Base-by-base conservation (phyloP, 1,140 invertebrate genomes). In the Arion vulgaris region DNA sequence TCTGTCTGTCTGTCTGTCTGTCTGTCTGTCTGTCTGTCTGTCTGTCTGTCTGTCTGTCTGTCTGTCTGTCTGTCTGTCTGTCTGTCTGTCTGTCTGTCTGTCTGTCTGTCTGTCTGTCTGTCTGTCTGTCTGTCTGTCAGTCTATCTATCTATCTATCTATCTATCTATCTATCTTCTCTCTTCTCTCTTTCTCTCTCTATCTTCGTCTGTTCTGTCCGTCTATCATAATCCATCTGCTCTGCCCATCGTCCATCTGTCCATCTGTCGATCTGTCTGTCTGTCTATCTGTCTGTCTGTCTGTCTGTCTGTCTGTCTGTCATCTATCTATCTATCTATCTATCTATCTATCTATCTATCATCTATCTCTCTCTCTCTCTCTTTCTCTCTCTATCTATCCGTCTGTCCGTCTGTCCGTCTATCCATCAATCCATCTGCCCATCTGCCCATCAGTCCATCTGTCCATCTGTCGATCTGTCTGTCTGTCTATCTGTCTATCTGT, bases 1-100 rank as follows among this genome's bases (percentile, higher is more conserved):
- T 71, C 69, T 71, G n/a, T 71, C 69, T 71, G n/a, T 71, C 69
- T 71, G n/a, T 71, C 69, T 71, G n/a, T 71, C 69, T 71, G n/a
- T 71, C 69, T 71, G n/a, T 71, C 69, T 71, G n/a, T 71, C 69
- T 71, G n/a, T 71, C 69, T 71, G n/a, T 71, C 69, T 71, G n/a
- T 71, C 69, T 71, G n/a, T 71, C 69, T 71, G n/a, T 71, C 69
- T 71, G n/a, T 71, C 69, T 71, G n/a, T 71, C 69, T 71, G n/a
- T 71, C 69, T 71, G n/a, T 71, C 69, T 71, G 38, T 71, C 69
- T 71, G 38, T 71, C 69, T 71, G 38, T 71, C 69, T 71, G 38
- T 71, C 69, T 71, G 38, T 71, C 69, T 71, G 38, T 71, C 69
- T 71, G 38, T 71, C 69, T 71, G 38, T 71, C 69, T 71, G 13